Base-by-base conservation (phyloP, 2,797 vertebrate species). In the Chaetophractus vellerosus region DNA sequence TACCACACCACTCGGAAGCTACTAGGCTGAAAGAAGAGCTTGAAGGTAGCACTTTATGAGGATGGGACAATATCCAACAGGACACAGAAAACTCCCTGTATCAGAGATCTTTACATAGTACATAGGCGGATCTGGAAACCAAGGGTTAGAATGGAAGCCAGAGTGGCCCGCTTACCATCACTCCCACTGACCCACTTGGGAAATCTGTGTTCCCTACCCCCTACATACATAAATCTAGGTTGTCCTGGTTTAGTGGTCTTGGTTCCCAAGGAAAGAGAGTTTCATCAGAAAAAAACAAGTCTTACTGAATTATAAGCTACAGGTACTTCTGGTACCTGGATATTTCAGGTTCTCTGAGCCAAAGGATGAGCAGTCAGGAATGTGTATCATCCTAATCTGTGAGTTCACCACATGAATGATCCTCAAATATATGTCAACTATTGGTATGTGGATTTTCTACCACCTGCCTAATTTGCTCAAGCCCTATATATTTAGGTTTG, bases 221-320 rank as follows among this genome's bases (percentile, higher is more conserved):
- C 0, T 19, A 26, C 10, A 41, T n/a, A n/a, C 8, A 41, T 41
- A 41, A 45, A n/a, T 45, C 55, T 10, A 91, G 45, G 38, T 57
- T 95, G 26, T 64, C 2, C 12, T 61, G 63, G 4, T 82, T 41
- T 4, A 41, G 45, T 63, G 28, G 48, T 68, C 66, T 36, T 81
- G 24, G 23, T 64, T 61, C 55, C 24, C 68, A 68, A 78, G 72
- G 9, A 82, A 12, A 86, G 16, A 82, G 6, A 31, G 38, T 41
- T 92, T 28, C 26, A 63, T 31, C 48, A 79, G 55, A 69, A 33
- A 80, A 80, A 87, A 91, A 95, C 0, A 85, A 38, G 38, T 88
- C 24, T 48, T 81, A 66, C 16, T 55, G 5, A 81, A 68, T n/a
- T 26, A 33, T 28, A n/a, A 93, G 26, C 12, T 74, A 78, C 16